Base-by-base conservation (phyloP, 2,888 invertebrate genomes). In the Spodoptera exigua region DNA sequence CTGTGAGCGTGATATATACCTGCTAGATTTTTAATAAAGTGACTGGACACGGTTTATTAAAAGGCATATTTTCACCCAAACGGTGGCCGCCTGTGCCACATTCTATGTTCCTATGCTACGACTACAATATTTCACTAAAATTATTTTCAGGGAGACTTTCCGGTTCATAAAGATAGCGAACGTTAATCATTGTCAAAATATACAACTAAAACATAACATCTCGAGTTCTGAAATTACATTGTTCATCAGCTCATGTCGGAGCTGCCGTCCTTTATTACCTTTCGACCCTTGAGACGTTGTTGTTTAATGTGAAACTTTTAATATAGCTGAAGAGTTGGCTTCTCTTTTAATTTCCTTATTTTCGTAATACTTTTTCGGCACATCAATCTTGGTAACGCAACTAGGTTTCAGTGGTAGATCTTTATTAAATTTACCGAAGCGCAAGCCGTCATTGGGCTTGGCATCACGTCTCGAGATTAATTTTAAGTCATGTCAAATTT, bases 371-470 rank as follows among this genome's bases (percentile, higher is more conserved):
- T 83, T 83, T 83, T 86, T 83, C 69, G 79, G 71, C 80, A 85
- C 91, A 92, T 92, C 91, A 92, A 92, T 92, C 92, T 91, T 89
- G 69, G 82, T 80, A 79, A 77, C 76, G 76, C 79, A 81, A 75
- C 74, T 80, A 79, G 80, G 85, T 83, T 81, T 83, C 76, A 72
- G 76, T 80, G 77, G 79, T 78, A 74, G 78, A 79, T 88, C 89
- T 91, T 91, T 92, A 92, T 92, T 92, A 92, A 92, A 92, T 90
- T 89, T 84, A 81, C 79, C 77, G 79, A 84, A 85, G 82, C 85
- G 78, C 77, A 79, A 73, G 74, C 80, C 74, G 80, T 79, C 82
- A 79, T 86, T 80, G 81, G 84, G 78, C 74, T 64, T 60, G 70
- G 74, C 80, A 79, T 83, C 79, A 79, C 81, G 82, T 84, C 79